Base-by-base conservation (phyloP, 1,140 invertebrate species). In the Pseudomyrmex cubaensis region DNA sequence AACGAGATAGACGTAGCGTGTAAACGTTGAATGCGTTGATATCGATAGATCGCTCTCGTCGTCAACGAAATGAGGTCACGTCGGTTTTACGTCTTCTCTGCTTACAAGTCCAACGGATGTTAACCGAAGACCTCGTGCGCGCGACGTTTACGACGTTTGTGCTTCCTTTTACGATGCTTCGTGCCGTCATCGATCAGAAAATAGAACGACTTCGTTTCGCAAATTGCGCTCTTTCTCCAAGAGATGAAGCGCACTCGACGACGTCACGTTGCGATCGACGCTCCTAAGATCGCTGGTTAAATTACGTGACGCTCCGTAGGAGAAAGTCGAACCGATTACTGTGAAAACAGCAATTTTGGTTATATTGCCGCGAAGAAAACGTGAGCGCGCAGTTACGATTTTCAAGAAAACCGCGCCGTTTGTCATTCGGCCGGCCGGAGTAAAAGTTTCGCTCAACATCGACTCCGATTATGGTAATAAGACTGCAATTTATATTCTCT, bases 81-180 rank as follows among this genome's bases (percentile, higher is more conserved):
- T 52, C 48, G 48, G 35, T 84, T 84, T 80, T 84, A 84, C n/a
- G 46, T n/a, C 54, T 20, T 8, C 74, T 20, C 54, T 66, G 82
- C 64, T 84, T 84, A 63, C 64, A 72, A 56, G 67, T 70, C 76
- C 63, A 84, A 82, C 66, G 76, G 77, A 67, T 52, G 57, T 46
- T 35, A 35, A 48, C 76, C 56, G 35, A 35, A 35, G 35, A 25
- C 59, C 54, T 57, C 50, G 50, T 22, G 78, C 57, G 22, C 63
- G 20, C 20, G 35, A 48, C 64, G 46, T 82, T 84, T 84, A 84
- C 76, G 83, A 80, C 56, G 64, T 80, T 84, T 66, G 52, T 59
- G 62, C 48, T 84, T 80, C 64, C 48, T 52, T 84, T 80, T 80
- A 84, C 82, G 82, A 84, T n/a, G 12, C 7, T 22, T 8, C 54